A percentile compares a stretch with the other conserved stretches of the same genome.
Conservation (phyloP, 2,113 vertebrate species). For the Equus przewalskii region DNA sequence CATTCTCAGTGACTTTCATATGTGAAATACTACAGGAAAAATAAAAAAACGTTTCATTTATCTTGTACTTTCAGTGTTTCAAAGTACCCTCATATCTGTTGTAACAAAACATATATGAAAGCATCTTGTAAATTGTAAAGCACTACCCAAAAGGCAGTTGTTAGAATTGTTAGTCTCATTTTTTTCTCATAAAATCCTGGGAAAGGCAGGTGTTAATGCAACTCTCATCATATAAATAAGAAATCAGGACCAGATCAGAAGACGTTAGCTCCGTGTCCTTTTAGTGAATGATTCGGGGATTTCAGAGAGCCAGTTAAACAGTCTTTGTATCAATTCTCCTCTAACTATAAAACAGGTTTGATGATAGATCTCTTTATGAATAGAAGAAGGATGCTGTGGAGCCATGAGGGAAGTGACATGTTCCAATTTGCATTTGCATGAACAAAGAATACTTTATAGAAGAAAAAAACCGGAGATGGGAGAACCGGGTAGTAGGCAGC, state of each 20-base stretch:
- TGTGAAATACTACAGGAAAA: background rate
- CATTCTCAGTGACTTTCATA: slow-evolving; percentile 18
- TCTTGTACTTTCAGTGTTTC: background rate
- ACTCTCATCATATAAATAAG: background rate
- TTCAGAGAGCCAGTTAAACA: slow-evolving; percentile 3
- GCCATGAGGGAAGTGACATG: background rate
- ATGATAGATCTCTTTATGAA: background rate
- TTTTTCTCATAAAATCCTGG: background rate
- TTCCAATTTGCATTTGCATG: background rate
- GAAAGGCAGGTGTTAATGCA: background rate
- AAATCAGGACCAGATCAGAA: background rate
- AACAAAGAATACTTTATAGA: background rate
- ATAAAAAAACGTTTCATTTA: background rate
- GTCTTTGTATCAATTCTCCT: background rate
- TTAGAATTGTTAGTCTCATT: background rate
- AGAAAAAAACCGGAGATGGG: background rate
- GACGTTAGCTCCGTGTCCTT: background rate
- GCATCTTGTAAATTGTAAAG: background rate
- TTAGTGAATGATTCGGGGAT: background rate
- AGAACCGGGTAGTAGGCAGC: background rate
- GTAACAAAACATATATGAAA: slow-evolving; percentile 8
- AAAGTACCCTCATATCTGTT: slow-evolving; percentile 28
- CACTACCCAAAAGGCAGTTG: background rate
- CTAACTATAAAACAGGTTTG: background rate
- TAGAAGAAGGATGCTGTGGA: slow-evolving; percentile 1